Conservation (phyloP, 1,140 invertebrate genomes). For the Schlechtendalia chinensis region DNA sequence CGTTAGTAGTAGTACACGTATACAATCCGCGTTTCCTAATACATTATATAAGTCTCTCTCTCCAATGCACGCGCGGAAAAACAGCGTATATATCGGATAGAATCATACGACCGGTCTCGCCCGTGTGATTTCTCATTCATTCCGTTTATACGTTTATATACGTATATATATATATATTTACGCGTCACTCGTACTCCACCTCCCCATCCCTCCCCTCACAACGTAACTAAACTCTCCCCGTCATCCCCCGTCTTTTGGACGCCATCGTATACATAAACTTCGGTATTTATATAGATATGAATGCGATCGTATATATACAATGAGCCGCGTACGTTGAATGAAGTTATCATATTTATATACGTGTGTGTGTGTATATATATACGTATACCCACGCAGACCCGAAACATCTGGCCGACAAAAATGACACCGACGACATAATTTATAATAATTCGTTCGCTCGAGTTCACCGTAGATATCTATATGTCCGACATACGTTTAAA, state of each 20-base stretch:
- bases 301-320: constrained; percentile 18
- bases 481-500: too few relatives aligned
- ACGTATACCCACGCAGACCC: not conserved
- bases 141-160: not conserved
- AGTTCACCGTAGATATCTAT: too few relatives aligned
- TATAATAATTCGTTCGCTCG: constrained; percentile 9
- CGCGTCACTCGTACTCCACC: not conserved
- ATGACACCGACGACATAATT: constrained; percentile 39
- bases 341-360: constrained; percentile 42
- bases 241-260: constrained; percentile 23
- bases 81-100: not conserved
- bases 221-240: too few relatives aligned
- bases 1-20: not conserved
- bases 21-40: not conserved
- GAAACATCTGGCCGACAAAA: constrained; percentile 37
- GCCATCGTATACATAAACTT: constrained; percentile 34
- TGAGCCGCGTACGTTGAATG: constrained; percentile 16
- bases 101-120: constrained; percentile 12
- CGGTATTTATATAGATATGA: not conserved
- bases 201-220: too few relatives aligned
- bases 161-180: not conserved
- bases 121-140: constrained; percentile 33
- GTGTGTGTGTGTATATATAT: too few relatives aligned
- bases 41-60: not conserved
- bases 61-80: not conserved